Conservation (phyloP, 2,113 vertebrate species). For the Cricetomys ansorgei region DNA sequence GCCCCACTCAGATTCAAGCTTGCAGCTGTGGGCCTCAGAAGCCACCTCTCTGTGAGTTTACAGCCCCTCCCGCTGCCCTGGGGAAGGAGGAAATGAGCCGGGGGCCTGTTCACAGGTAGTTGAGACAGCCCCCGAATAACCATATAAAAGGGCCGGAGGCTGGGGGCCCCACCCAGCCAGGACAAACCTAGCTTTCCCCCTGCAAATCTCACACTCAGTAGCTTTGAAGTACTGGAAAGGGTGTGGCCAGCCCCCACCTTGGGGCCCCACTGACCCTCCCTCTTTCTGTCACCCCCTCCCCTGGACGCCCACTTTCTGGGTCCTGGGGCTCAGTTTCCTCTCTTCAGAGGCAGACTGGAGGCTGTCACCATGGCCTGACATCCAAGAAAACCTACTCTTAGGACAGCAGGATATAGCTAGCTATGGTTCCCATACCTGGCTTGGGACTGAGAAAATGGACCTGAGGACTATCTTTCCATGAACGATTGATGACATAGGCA, state of each 20-base stretch:
- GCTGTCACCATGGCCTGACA: neutral
- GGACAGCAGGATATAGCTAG: neutral
- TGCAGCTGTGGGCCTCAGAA: conserved; percentile 49
- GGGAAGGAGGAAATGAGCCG: conserved; percentile 78
- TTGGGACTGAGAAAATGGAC: neutral
- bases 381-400: neutral
- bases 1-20: neutral
- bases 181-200: conserved; percentile 38
- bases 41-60: conserved; percentile 65
- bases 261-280: neutral
- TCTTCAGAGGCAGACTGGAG: neutral
- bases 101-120: conserved; percentile 79
- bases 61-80: conserved; percentile 47
- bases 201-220: conserved; percentile 73
- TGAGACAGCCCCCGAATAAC: conserved; percentile 80
- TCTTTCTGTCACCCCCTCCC: neutral
- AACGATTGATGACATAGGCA: too few species aligned
- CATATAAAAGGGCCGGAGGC: conserved; percentile 81
- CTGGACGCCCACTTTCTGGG: conserved; percentile 43
- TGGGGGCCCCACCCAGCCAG: conserved; percentile 51
- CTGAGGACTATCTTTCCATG: neutral
- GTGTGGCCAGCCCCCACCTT: conserved; percentile 41
- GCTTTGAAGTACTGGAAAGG: conserved; percentile 77
- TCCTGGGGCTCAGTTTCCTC: conserved; percentile 41
- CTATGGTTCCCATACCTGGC: neutral